Conservation (phyloP, 2,888 invertebrate species). For the Asteroscopus sphinx region DNA sequence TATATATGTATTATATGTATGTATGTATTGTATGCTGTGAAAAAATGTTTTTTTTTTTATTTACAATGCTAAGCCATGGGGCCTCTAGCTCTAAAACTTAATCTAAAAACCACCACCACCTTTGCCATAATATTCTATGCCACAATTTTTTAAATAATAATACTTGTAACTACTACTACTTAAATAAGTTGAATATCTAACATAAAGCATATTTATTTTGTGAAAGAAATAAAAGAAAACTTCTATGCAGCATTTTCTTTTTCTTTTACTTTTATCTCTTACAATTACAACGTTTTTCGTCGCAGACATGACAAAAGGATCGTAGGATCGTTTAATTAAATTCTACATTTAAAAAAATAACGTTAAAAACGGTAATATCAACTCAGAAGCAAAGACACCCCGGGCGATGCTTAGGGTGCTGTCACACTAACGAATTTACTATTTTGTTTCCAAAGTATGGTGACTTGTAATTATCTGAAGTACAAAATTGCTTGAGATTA, state of each 20-base stretch:
- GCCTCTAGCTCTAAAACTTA: no score
- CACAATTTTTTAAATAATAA: no score
- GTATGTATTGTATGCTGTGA: no score
- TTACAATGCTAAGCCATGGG: no score
- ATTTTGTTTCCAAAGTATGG: no score
- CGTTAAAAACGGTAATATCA: constrained; percentile 39
- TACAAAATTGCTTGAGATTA: no score
- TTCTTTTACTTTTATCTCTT: constrained; percentile 24
- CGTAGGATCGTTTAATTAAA: constrained; percentile 39
- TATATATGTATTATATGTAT: no score
- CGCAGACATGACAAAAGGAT: constrained; percentile 36
- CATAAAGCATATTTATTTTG: constrained; percentile 3
- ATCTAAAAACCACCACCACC: no score
- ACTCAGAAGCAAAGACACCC: constrained; percentile 36
- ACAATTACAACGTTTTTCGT: constrained; percentile 42
- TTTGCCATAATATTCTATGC: no score
- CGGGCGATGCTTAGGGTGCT: constrained; percentile 5
- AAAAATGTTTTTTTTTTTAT: no score
- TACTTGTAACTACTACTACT: neutral
- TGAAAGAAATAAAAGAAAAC: constrained; percentile 10
- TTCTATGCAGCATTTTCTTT: constrained; percentile 17
- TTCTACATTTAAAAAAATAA: constrained; percentile 39
- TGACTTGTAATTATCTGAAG: no score
- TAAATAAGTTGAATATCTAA: neutral
- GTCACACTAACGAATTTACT: constrained; percentile 8